A percentile compares a stretch with the other conserved stretches of the same genome.
Evolutionary conservation across 2,888 invertebrate species (phyloP).

Genomic region (Ophraella communa): DNA sequence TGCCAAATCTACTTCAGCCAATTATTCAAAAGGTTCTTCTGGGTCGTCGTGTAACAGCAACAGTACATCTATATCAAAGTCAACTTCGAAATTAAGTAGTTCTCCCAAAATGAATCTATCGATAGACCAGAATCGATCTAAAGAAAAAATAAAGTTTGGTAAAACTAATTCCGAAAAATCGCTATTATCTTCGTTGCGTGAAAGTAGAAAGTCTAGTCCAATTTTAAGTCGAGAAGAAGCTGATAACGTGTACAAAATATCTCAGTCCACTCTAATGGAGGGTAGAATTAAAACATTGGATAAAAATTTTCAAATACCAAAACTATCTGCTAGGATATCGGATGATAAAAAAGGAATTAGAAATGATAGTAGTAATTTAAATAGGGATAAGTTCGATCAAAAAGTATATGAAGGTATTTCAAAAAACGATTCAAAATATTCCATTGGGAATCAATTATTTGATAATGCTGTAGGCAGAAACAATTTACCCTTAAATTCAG

Average conservation of each 20-base stretch:
- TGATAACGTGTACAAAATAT: slow-evolving; percentile 70
- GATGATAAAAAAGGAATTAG: slow-evolving; percentile 44
- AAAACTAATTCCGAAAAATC: slow-evolving; percentile 70
- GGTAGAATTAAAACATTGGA: slow-evolving; percentile 79
- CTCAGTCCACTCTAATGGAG: slow-evolving; percentile 70
- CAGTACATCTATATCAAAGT: slow-evolving; percentile 35
- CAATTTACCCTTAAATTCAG: slow-evolving; percentile 38
- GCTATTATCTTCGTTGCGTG: slow-evolving; percentile 66
- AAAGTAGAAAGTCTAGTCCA: slow-evolving; percentile 72
- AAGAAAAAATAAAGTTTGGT: slow-evolving; percentile 68
- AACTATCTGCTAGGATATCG: slow-evolving; percentile 67
- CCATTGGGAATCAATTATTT: slow-evolving; percentile 51
- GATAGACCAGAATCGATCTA: slow-evolving; percentile 67
- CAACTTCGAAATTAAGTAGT: slow-evolving; percentile 52
- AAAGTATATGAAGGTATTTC: slow-evolving; percentile 55
- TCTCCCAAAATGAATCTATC: slow-evolving; percentile 65
- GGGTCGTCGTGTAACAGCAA: slow-evolving; percentile 28
- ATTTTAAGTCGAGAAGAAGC: slow-evolving; percentile 70
- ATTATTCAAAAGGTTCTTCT: slow-evolving; percentile 31
- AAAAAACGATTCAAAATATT: slow-evolving; percentile 54
- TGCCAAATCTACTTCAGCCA: slow-evolving; percentile 34
- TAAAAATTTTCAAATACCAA: slow-evolving; percentile 88
- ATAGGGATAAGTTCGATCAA: slow-evolving; percentile 50
- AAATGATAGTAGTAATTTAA: slow-evolving; percentile 47
- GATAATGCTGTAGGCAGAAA: slow-evolving; percentile 48